Conservation (phyloP, 2,888 invertebrate genomes). For the Coronaproctus castanopsis region DNA sequence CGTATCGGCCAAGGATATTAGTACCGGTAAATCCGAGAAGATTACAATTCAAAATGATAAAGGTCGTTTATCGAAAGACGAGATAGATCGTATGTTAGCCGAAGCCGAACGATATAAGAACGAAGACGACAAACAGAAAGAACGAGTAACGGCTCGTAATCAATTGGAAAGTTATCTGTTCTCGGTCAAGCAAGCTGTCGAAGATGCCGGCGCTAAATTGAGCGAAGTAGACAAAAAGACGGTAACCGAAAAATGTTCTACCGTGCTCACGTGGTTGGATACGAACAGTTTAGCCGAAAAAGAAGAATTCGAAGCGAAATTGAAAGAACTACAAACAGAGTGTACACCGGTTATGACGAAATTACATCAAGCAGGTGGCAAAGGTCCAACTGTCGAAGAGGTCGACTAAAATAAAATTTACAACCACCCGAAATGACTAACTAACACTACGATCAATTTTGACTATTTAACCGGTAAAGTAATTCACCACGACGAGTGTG, state of each 20-base stretch:
- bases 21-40: constrained; percentile 50
- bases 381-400: constrained; percentile 30
- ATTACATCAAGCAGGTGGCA: constrained; percentile 40
- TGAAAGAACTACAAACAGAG: constrained; percentile 51
- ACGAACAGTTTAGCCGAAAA: constrained; percentile 54
- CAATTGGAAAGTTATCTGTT: constrained; percentile 49
- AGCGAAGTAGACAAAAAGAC: constrained; percentile 43
- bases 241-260: constrained; percentile 38
- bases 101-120: constrained; percentile 53
- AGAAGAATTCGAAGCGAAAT: constrained; percentile 52
- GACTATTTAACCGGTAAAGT: too few relatives aligned
- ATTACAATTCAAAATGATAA: constrained; percentile 69
- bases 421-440: too few relatives aligned
- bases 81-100: constrained; percentile 56
- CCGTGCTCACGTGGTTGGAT: constrained; percentile 61
- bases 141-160: constrained; percentile 48
- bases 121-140: constrained; percentile 47
- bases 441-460: too few relatives aligned
- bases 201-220: constrained; percentile 35
- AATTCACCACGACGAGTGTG: too few relatives aligned
- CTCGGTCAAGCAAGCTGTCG: constrained; percentile 42
- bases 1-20: constrained; percentile 35
- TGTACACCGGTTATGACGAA: constrained; percentile 67
- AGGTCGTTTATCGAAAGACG: constrained; percentile 55
- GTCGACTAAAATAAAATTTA: constrained; percentile 28